Evolutionary conservation across 2,888 invertebrate genomes (phyloP).

Genomic region (Chymomyza amoena): DNA sequence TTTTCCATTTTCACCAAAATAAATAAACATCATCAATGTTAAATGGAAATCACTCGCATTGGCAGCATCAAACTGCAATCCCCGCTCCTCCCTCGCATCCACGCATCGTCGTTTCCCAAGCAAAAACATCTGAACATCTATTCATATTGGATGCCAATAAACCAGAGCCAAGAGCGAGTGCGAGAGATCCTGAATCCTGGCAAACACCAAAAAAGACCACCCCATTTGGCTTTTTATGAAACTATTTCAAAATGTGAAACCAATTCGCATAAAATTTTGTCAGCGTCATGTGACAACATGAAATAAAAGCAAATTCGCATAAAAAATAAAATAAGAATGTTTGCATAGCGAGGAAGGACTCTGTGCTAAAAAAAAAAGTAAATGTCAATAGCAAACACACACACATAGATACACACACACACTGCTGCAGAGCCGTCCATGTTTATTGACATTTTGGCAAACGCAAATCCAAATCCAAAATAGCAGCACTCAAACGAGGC

Average conservation of each 20-base stretch:
- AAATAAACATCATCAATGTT: slow-evolving; percentile 76
- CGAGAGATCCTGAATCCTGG: not conserved
- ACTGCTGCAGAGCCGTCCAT: slow-evolving; percentile 32
- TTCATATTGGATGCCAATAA: not conserved
- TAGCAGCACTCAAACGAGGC: slow-evolving; percentile 36
- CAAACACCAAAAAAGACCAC: not conserved
- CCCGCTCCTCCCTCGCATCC: not conserved
- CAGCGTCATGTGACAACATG: slow-evolving; percentile 57
- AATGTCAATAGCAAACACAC: slow-evolving; percentile 50
- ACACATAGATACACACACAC: not conserved
- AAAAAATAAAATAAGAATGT: slow-evolving; percentile 53
- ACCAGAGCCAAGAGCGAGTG: not conserved
- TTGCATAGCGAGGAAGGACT: not conserved
- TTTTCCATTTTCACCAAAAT: slow-evolving; percentile 72
- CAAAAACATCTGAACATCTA: not conserved
- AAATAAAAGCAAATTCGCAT: slow-evolving; percentile 54
- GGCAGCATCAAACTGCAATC: slow-evolving; percentile 17
- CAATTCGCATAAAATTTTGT: slow-evolving; percentile 73
- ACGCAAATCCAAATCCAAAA: slow-evolving; percentile 54
- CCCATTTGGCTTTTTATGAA: slow-evolving; percentile 64
- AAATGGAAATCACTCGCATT: slow-evolving; percentile 69
- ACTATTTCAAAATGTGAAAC: slow-evolving; percentile 72
- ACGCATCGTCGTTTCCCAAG: not conserved
- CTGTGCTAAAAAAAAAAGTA: slow-evolving; percentile 30
- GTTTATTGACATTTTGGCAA: slow-evolving; percentile 73